These are phyloP conservation scores for Marmota flaviventris DNA, from an alignment of 2,113 vertebrate genomes.

Conservation along the genomic window DNA sequence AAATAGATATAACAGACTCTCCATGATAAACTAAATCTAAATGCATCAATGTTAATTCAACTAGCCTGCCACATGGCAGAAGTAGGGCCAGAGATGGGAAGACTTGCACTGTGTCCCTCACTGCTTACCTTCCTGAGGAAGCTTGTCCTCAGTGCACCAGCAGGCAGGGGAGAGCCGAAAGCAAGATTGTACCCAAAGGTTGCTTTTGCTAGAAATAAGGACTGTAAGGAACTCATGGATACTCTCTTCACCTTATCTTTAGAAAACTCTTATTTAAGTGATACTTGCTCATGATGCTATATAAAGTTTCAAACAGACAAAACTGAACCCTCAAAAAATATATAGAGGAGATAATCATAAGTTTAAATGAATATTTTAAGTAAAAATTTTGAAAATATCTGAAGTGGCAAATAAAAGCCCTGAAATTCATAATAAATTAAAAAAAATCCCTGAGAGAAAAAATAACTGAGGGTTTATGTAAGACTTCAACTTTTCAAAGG, in stretches of 20 bases:
- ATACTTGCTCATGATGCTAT: neutral
- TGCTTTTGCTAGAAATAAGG: neutral
- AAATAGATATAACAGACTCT: neutral
- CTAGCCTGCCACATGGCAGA: neutral
- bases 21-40: neutral
- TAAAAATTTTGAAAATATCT: neutral
- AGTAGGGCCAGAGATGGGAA: neutral
- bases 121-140: too few species aligned
- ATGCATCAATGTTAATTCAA: neutral
- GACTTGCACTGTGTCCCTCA: rapidly evolving
- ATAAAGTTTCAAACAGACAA: neutral
- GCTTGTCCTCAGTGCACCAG: too few species aligned
- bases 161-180: neutral
- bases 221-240: neutral
- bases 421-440: neutral
- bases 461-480: neutral
- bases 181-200: too few species aligned
- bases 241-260: neutral
- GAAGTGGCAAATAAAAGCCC: neutral
- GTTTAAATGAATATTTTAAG: slow-evolving; percentile 16
- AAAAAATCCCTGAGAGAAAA: neutral
- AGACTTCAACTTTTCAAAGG: neutral
- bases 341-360: neutral
- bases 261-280: neutral
- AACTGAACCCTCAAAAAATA: neutral